Conservation (phyloP, 2,797 vertebrate genomes). For the Pogonophryne albipinna region DNA sequence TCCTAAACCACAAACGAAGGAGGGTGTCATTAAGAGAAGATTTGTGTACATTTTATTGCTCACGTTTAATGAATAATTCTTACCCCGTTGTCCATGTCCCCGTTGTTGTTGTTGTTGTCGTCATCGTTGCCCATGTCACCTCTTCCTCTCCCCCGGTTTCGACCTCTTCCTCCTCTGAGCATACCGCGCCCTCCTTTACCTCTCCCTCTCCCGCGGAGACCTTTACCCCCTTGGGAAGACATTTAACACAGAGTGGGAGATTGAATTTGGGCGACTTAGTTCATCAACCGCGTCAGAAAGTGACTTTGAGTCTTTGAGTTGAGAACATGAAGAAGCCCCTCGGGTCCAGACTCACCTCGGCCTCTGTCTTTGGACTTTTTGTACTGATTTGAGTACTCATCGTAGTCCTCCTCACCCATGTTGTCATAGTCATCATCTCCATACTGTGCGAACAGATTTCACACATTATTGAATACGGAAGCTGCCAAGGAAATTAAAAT, state of each 20-base stretch:
- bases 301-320: neutral
- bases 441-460: slow-evolving; percentile 53
- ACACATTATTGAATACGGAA: neutral
- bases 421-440: slow-evolving; percentile 90
- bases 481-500: too few species aligned
- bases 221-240: slow-evolving; percentile 77
- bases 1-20: slow-evolving; percentile 66
- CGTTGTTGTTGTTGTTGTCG: slow-evolving; percentile 80
- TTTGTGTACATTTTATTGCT: neutral
- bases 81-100: slow-evolving; percentile 93
- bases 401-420: slow-evolving; percentile 90
- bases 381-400: slow-evolving; percentile 92
- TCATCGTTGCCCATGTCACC: slow-evolving; percentile 89
- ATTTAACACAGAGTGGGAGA: neutral
- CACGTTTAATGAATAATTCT: slow-evolving; percentile 38
- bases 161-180: slow-evolving; percentile 80
- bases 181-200: slow-evolving; percentile 86
- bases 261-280: neutral
- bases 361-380: slow-evolving; percentile 92
- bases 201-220: slow-evolving; percentile 81
- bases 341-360: slow-evolving; percentile 76
- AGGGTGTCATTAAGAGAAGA: neutral
- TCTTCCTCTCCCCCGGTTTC: slow-evolving; percentile 84
- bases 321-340: neutral
- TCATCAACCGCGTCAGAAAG: neutral